Evolutionary conservation across 2,113 vertebrate species (phyloP).

Genomic region (Pluvianellus socialis): DNA sequence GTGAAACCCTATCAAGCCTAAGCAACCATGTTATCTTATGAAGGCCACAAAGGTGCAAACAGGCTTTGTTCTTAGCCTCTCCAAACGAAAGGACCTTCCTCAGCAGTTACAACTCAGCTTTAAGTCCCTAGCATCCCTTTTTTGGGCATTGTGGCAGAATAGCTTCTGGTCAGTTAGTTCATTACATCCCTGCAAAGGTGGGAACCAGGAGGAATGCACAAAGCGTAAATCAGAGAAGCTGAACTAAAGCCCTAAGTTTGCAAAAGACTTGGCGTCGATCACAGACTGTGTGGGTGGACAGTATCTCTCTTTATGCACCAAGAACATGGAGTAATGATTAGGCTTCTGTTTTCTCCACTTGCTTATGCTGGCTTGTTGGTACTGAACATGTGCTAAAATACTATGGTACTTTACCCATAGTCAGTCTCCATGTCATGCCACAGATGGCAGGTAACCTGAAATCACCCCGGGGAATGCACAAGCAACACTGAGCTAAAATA

Average conservation of each 20-base stretch:
- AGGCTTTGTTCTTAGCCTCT: neutral
- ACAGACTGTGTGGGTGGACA: constrained; percentile 67
- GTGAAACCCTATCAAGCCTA: neutral
- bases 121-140: neutral
- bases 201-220: neutral
- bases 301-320: constrained; percentile 62
- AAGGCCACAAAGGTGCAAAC: neutral
- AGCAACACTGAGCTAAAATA: neutral
- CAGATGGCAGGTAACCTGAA: constrained; percentile 42
- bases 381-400: constrained; percentile 51
- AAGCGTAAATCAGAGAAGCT: neutral
- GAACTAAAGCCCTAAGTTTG: constrained; percentile 48
- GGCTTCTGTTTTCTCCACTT: constrained; percentile 63
- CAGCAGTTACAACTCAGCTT: neutral
- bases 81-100: neutral
- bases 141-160: neutral
- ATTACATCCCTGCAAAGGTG: neutral
- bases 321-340: constrained; percentile 70
- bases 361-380: constrained; percentile 26
- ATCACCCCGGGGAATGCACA: constrained; percentile 19
- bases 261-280: constrained; percentile 52
- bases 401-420: constrained; percentile 1
- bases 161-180: neutral
- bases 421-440: neutral
- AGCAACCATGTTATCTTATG: neutral